Conservation (phyloP, 2,113 vertebrate species). For the Rhinogobius similis region DNA sequence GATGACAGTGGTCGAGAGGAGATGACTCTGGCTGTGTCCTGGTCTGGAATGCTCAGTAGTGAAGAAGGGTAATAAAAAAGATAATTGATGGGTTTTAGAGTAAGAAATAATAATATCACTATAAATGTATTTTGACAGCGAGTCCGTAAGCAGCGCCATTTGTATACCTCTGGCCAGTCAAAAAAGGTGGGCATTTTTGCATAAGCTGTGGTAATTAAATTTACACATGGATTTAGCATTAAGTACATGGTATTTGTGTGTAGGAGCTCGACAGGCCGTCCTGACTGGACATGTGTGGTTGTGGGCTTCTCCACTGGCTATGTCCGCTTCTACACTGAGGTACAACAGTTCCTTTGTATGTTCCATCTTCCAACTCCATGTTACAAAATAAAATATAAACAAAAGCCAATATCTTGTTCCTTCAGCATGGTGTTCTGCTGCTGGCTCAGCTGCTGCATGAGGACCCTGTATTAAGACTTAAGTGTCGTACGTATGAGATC, state of each 20-base stretch:
- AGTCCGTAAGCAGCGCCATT: constrained; percentile 87
- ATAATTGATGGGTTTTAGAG: background rate
- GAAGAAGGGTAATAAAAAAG: constrained; percentile 85
- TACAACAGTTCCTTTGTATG: constrained; percentile 48
- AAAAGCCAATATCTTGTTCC: constrained; percentile 25
- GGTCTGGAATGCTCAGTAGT: constrained; percentile 87
- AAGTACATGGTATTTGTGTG: constrained; percentile 23
- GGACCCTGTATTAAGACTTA: constrained; percentile 89
- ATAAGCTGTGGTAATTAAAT: background rate
- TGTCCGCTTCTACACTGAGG: constrained; percentile 97
- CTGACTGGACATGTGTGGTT: constrained; percentile 97
- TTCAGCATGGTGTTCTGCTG: constrained; percentile 90
- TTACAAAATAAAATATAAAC: background rate
- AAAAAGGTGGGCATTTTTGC: constrained; percentile 84
- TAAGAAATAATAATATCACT: constrained; percentile 2
- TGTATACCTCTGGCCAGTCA: constrained; percentile 96
- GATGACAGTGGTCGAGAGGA: constrained; percentile 88
- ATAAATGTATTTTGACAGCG: constrained; percentile 72
- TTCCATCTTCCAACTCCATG: too few species aligned
- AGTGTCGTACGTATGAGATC: constrained; percentile 97
- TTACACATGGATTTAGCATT: background rate
- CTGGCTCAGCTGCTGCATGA: constrained; percentile 95
- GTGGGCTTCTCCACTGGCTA: constrained; percentile 95
- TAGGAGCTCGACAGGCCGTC: constrained; percentile 96
- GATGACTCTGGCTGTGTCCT: constrained; percentile 91